A percentile compares a stretch with the other conserved stretches of the same genome.
phyloP scores from a whole-genome alignment of 2,113 vertebrate species.

The Callospermophilus lateralis region DNA sequence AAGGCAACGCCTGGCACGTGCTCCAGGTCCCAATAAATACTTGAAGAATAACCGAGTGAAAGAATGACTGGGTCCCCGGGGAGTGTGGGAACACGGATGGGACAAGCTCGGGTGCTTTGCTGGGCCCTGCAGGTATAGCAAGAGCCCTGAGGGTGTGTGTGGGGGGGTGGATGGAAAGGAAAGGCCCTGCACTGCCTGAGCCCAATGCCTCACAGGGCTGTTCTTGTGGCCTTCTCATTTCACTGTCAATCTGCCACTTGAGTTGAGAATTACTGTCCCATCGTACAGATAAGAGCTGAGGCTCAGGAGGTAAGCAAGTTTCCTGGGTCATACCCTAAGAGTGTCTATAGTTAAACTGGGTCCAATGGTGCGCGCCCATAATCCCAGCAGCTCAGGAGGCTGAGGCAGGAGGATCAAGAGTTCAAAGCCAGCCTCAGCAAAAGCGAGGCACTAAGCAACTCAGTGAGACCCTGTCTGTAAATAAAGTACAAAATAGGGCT shows the following conservation, averaged over 20 bases:
- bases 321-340: not conserved
- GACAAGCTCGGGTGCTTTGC: not conserved
- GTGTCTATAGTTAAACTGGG: not conserved
- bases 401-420: too few species aligned
- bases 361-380: too few species aligned
- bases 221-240: not conserved
- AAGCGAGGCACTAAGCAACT: too few species aligned
- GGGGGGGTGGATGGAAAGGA: not conserved
- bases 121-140: too few species aligned
- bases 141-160: not conserved
- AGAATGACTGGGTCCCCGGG: too few species aligned
- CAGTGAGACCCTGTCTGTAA: too few species aligned
- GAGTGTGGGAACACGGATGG: too few species aligned
- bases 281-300: not conserved
- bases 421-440: too few species aligned
- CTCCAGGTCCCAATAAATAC: too few species aligned
- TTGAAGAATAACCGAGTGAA: too few species aligned
- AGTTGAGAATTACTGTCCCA: not conserved
- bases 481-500: too few species aligned
- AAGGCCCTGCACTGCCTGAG: not conserved
- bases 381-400: too few species aligned
- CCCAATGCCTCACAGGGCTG: accelerated
- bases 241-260: not conserved
- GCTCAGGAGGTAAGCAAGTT: not conserved
- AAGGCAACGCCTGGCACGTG: not conserved